These are phyloP conservation scores for Carcina quercana DNA, from an alignment of 2,888 invertebrate species.

Conservation along the genomic window DNA sequence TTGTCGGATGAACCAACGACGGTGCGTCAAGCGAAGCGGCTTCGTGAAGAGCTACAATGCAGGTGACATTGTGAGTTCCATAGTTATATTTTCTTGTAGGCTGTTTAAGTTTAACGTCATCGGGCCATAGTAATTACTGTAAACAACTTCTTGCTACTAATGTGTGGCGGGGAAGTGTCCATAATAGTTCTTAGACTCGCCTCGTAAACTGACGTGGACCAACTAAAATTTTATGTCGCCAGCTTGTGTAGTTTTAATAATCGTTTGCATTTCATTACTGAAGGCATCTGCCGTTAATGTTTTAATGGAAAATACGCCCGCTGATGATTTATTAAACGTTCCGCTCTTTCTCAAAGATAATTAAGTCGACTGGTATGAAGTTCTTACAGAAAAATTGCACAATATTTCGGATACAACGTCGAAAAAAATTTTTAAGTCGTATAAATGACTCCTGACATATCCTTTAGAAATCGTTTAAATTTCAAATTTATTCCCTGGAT, in stretches of 20 bases:
- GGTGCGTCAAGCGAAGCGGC: too few species aligned
- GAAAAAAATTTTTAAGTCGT: too few species aligned
- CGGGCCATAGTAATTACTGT: constrained; percentile 23
- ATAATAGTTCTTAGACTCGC: constrained; percentile 21
- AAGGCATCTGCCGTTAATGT: constrained; percentile 18
- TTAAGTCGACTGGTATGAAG: constrained; percentile 1
- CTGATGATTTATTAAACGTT: constrained; percentile 6
- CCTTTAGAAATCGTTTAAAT: too few species aligned
- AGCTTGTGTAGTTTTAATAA: constrained; percentile 11
- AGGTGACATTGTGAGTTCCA: too few species aligned
- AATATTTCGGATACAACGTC: constrained; percentile 1
- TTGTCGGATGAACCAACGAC: too few species aligned
- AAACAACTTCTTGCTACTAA: constrained; percentile 28
- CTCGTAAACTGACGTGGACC: constrained; percentile 7
- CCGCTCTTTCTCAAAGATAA: not conserved
- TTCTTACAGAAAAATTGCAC: constrained; percentile 8
- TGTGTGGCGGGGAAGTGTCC: constrained; percentile 21
- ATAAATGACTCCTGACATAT: too few species aligned
- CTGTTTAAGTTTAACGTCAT: too few species aligned
- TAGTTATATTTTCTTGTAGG: too few species aligned
- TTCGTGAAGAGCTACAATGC: too few species aligned
- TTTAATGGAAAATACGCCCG: constrained; percentile 5
- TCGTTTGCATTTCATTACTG: constrained; percentile 17
- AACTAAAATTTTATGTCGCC: constrained; percentile 10
- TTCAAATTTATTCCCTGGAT: too few species aligned